phyloP scores from a whole-genome alignment of 2,888 invertebrate genomes.

The Trachelus tabidus region DNA sequence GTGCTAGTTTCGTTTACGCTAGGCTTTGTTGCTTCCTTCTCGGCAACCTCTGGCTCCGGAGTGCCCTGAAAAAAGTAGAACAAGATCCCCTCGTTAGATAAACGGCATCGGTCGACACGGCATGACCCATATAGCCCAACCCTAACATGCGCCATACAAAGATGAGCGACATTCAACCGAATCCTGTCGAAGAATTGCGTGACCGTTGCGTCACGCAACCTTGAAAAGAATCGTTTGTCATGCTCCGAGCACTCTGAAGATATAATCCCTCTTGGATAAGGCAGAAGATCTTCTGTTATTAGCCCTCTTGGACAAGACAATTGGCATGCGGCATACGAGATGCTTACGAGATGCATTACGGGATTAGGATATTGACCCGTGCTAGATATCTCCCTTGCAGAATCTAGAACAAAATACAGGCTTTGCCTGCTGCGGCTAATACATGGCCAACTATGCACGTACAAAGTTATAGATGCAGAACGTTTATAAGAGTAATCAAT shows the following conservation, averaged over 20 bases:
- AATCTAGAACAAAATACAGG: too few species aligned
- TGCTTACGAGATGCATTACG: slow-evolving; percentile 39
- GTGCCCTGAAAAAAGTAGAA: slow-evolving; percentile 45
- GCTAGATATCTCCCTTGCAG: too few species aligned
- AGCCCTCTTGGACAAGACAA: slow-evolving; percentile 35
- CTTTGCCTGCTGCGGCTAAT: too few species aligned
- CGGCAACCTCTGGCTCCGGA: slow-evolving; percentile 50
- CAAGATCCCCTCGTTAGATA: not conserved
- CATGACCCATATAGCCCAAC: not conserved
- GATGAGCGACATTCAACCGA: not conserved
- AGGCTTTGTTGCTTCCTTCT: slow-evolving; percentile 35
- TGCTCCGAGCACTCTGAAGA: not conserved
- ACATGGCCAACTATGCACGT: too few species aligned
- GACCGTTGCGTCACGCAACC: too few species aligned
- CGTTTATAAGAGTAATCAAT: too few species aligned
- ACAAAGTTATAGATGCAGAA: too few species aligned
- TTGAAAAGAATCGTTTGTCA: not conserved
- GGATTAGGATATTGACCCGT: not conserved
- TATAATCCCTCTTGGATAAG: not conserved
- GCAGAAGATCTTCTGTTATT: slow-evolving; percentile 30
- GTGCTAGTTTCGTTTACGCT: slow-evolving; percentile 38
- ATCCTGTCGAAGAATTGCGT: not conserved
- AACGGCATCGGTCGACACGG: not conserved
- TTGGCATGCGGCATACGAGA: slow-evolving; percentile 56
- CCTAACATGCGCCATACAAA: slow-evolving; percentile 2